Evolutionary conservation across 2,888 invertebrate species (phyloP).

Genomic region (Catotricha subobsoleta): DNA sequence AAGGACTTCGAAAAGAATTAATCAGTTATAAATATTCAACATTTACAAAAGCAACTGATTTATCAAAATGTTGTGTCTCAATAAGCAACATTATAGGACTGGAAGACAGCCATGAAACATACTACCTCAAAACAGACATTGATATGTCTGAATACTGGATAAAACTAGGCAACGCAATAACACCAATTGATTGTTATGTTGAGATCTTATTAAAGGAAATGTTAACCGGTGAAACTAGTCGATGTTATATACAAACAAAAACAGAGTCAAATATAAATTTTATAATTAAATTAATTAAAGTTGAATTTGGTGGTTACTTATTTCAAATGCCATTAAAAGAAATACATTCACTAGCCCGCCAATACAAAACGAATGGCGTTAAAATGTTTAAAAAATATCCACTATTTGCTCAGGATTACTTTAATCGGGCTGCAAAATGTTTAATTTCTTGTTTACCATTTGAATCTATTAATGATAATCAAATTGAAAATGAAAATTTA

Average conservation of each 20-base stretch:
- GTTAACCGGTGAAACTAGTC: slow-evolving; percentile 30
- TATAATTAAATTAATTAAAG: slow-evolving; percentile 23
- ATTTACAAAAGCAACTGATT: slow-evolving; percentile 21
- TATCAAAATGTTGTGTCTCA: slow-evolving; percentile 20
- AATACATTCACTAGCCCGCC: slow-evolving; percentile 27
- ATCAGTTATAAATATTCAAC: slow-evolving; percentile 16
- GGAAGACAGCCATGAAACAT: slow-evolving; percentile 16
- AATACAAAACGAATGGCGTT: slow-evolving; percentile 36
- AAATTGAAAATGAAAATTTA: slow-evolving; percentile 15
- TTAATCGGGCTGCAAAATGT: slow-evolving; percentile 54
- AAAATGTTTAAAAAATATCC: slow-evolving; percentile 43
- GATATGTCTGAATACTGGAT: slow-evolving; percentile 11
- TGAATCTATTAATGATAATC: slow-evolving; percentile 31
- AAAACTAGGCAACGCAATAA: slow-evolving; percentile 29
- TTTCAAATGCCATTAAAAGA: slow-evolving; percentile 27
- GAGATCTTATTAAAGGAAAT: slow-evolving; percentile 32
- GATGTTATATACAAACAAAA: slow-evolving; percentile 26
- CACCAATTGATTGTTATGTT: slow-evolving; percentile 30
- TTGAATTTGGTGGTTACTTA: slow-evolving; percentile 27
- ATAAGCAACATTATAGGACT: slow-evolving; percentile 18
- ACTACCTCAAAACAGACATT: slow-evolving; percentile 12
- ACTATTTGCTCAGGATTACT: slow-evolving; percentile 53
- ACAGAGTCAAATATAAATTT: slow-evolving; percentile 19
- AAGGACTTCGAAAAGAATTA: slow-evolving; percentile 23
- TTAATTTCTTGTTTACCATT: slow-evolving; percentile 41